Percentiles rank a stretch among this genome's conserved stretches.
phyloP scores from a whole-genome alignment of 2,888 invertebrate species.

The Xanthorhoe designata region DNA sequence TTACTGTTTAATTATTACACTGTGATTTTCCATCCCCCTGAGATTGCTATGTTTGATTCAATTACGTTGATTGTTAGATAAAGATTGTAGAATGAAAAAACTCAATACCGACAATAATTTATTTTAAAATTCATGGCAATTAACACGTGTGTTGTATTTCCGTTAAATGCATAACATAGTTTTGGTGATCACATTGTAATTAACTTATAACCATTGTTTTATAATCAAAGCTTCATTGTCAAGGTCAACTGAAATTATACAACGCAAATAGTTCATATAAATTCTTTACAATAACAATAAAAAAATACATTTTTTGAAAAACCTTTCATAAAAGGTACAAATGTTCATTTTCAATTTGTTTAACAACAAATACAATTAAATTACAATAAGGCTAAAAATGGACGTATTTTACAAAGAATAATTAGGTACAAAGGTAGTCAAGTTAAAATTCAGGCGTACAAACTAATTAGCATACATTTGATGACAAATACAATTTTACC shows the following conservation, averaged over 20 bases:
- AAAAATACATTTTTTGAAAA: neutral
- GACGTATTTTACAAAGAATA: neutral
- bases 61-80: constrained; percentile 28
- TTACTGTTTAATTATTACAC: constrained; percentile 5
- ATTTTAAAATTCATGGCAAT: constrained; percentile 74
- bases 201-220: neutral
- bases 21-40: constrained; percentile 8
- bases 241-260: neutral
- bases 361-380: neutral
- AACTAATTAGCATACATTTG: neutral
- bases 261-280: neutral
- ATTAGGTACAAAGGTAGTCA: constrained; percentile 1
- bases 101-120: constrained; percentile 60
- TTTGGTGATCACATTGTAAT: neutral
- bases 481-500: constrained; percentile 18
- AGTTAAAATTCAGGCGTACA: constrained; percentile 25
- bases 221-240: neutral
- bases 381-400: constrained; percentile 3
- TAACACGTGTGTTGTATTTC: constrained; percentile 58
- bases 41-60: constrained; percentile 25
- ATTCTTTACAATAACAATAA: neutral
- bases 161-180: constrained; percentile 53
- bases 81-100: constrained; percentile 28
- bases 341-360: neutral
- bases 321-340: neutral